Base-by-base conservation (phyloP, 2,113 vertebrate genomes). In the Mesoclemmys tuberculata region DNA sequence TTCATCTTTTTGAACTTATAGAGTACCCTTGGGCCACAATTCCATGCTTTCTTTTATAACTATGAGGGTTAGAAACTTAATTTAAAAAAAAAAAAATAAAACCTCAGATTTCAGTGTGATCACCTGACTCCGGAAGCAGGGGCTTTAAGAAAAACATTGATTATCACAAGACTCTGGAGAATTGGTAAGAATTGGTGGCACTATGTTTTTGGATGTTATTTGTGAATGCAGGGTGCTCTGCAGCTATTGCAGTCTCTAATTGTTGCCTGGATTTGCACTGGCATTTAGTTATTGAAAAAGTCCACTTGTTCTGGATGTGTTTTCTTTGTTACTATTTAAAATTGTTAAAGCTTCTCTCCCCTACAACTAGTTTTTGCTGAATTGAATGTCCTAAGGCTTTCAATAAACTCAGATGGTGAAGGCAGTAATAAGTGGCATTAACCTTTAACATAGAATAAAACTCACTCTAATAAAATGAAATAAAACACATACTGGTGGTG, bases 331-430 rank as follows among this genome's bases (percentile, higher is more conserved):
- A 61, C 35, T 51, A 64, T 4, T 71, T 79, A 46, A 93, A 83
- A 92, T 68, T 83, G 24, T 64, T 92, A 27, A 90, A 91, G 79
- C 11, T 87, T 46, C 58, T 90, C 84, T 84, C 35, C 6, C 2
- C 80, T 26, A 82, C 58, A 89, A 92, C 48, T 31, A 91, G 1
- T 84, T 95, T 95, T 90, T 85, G 80, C 92, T 88, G 87, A 87
- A 86, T 92, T 92, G 58, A 90, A 35, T 97, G 75, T 94, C 95
- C 88, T 94, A 90, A 84, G 82, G 91, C 85, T 95, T 96, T 97
- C 93, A 93, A 96, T 96, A 96, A 96, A 93, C 29, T 93, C 82
- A 56, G 38, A 84, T 14, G 19, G n/a, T 81, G 48, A 94, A 96
- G 64, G 21, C 14, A 88, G 61, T 93, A 96, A 92, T 90, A 78